Conservation (phyloP, 2,113 vertebrate species). For the Callopanchax toddi region DNA sequence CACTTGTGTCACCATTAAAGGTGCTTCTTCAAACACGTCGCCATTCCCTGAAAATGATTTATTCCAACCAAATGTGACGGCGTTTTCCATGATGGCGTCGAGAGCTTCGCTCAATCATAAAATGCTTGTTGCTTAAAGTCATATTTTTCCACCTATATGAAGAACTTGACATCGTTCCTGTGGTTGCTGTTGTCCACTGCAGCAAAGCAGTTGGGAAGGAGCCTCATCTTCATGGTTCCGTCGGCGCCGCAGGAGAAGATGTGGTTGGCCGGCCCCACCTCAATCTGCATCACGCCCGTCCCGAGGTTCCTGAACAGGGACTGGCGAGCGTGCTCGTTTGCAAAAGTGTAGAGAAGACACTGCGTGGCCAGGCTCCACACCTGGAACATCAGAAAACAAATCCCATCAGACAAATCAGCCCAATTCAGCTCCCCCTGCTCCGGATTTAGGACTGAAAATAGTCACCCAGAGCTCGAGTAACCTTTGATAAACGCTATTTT, state of each 20-base stretch:
- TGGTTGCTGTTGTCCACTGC: slow-evolving; percentile 76
- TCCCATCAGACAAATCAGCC: background rate
- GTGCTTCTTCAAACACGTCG: too few relatives aligned
- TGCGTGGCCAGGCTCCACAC: slow-evolving; percentile 91
- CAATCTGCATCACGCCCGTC: slow-evolving; percentile 97
- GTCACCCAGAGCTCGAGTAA: too few relatives aligned
- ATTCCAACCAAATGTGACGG: too few relatives aligned
- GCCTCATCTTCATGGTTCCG: slow-evolving; percentile 97
- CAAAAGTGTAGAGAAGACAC: slow-evolving; percentile 87
- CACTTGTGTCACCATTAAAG: too few relatives aligned
- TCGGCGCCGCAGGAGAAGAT: slow-evolving; percentile 98
- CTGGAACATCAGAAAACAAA: slow-evolving; percentile 65
- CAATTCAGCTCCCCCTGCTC: too few relatives aligned
- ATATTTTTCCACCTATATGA: slow-evolving; percentile 77
- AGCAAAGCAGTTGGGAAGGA: slow-evolving; percentile 90
- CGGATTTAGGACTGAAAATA: too few relatives aligned
- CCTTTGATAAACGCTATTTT: too few relatives aligned
- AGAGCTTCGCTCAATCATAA: too few relatives aligned
- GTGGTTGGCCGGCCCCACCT: slow-evolving; percentile 91
- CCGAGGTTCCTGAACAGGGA: slow-evolving; percentile 98
- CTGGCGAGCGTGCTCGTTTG: slow-evolving; percentile 93
- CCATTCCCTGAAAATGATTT: too few relatives aligned
- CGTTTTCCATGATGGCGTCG: too few relatives aligned
- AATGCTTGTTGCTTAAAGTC: too few relatives aligned
- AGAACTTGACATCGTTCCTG: slow-evolving; percentile 89